phyloP scores from a whole-genome alignment of 2,888 invertebrate species.

The Cerastis rubricosa region DNA sequence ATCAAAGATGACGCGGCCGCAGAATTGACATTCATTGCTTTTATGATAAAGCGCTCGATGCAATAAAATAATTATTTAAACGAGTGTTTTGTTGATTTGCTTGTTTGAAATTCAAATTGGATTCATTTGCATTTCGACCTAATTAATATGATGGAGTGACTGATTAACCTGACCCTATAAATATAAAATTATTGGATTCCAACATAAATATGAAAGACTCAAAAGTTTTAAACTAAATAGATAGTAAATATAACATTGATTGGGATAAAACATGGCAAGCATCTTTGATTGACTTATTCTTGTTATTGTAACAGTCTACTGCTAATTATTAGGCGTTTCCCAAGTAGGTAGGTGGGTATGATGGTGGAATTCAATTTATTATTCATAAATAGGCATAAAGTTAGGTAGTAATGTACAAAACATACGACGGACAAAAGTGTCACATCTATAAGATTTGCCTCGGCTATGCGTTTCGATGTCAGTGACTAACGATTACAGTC shows the following conservation, averaged over 20 bases:
- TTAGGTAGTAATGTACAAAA: constrained; percentile 5
- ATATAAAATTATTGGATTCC: not conserved
- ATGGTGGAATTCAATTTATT: not conserved
- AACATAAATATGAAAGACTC: constrained; percentile 1
- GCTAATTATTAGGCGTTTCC: not conserved
- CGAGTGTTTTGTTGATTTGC: constrained; percentile 44
- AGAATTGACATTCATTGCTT: constrained; percentile 77
- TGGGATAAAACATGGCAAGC: not conserved
- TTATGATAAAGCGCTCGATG: constrained; percentile 46
- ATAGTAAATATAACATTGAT: not conserved
- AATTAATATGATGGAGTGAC: constrained; percentile 16
- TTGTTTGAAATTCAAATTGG: constrained; percentile 54
- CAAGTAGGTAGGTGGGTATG: not conserved
- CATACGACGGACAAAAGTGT: constrained; percentile 66
- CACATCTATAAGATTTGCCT: constrained; percentile 77
- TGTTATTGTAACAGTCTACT: not conserved
- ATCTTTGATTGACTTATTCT: not conserved
- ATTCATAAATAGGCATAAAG: constrained; percentile 1
- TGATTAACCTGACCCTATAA: constrained; percentile 33
- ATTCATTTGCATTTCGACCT: constrained; percentile 48
- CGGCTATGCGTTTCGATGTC: constrained; percentile 80
- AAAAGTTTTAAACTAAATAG: not conserved
- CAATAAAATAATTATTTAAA: constrained; percentile 56
- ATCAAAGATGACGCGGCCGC: constrained; percentile 78
- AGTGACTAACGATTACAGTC: constrained; percentile 81